Base-by-base conservation (phyloP, 2,888 invertebrate species). In the Caradrina kadenii region DNA sequence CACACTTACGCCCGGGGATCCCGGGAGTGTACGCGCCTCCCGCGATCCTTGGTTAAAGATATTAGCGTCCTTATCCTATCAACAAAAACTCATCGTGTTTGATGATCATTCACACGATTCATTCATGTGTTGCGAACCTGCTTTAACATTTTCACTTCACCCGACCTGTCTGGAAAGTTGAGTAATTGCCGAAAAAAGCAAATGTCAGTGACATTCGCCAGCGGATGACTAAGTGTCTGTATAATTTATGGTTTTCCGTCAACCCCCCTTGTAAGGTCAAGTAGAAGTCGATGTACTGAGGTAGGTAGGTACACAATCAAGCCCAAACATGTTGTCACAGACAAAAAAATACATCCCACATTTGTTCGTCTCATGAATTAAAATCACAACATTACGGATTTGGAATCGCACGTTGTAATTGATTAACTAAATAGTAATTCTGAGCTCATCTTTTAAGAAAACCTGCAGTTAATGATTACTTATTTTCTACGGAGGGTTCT, bases 241-340 rank as follows among this genome's bases (percentile, higher is more conserved):
- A 50, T 68, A 82, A 79, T 79, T 73, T 82, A 82, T 79, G 54
- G 61, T 35, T 79, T 81, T 78, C n/a, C 68, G 64, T 52, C 55
- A 50, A 65, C 54, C 73, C 62, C 50, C 64, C 82, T 65, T 65
- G 56, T 55, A 79, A 79, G 82, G 79, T 82, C 79, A 78, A 63
- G 73, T 49, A 21, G 22, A 71, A 56, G 63, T 78, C 82, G 82
- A 60, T 54, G 82, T 78, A 72, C 62, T 63, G 50, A 26, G 53
- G 45, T 45, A 45, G 45, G 45, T 45, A 45, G 31, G 61, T 62
- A 76, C 69, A 69, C n/a, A 7, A 15, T 61, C 76, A 39, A 76
- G 22, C 69, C 49, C 58, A 21, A 61, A 80, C 50, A 19, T 6
- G 42, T 50, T 50, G 72, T 1, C 22, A 31, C 21, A 48, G 19